Base-by-base conservation (phyloP, 2,888 invertebrate species). In the Tiliacea aurago region DNA sequence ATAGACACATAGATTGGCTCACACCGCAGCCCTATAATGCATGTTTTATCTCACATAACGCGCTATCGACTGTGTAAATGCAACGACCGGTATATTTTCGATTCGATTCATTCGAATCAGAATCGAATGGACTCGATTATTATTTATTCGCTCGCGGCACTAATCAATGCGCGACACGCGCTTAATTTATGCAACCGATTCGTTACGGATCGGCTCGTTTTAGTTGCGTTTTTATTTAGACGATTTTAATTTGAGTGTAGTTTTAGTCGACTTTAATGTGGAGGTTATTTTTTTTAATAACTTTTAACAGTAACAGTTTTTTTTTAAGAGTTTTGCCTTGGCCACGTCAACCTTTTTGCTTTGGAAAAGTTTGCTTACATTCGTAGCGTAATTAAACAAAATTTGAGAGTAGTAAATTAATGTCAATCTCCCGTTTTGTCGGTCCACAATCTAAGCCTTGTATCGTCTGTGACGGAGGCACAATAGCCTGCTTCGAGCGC, bases 61-160 rank as follows among this genome's bases (percentile, higher is more conserved):
- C 78, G 82, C 89, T 82, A 90, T 89, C 88, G 87, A 84, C 88
- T 87, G 88, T 89, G 88, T 89, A 88, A 89, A 90, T 84, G 87
- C 90, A 86, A 86, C 85, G 84, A 86, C 84, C 87, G 86, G 87
- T 91, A 90, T 89, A 91, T 91, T 88, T 88, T 87, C 88, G 87
- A 90, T 88, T 88, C 91, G 90, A 91, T 90, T 89, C 91, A 90
- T 91, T 90, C 91, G 89, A 89, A 90, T 88, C 90, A 68, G 88
- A 90, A 90, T 88, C 87, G 89, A 90, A 88, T 88, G 88, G 87
- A 89, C 80, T 90, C 90, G 90, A 91, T 90, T 92, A 92, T 93
- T 93, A 94, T 94, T 94, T 94, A 94, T 93, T 91, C 90, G 93
- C 92, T 91, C 85, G 92, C 91, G 92, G 92, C 93, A 90, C 93